Evolutionary conservation across 2,888 invertebrate genomes (phyloP), one percentile per base, ranked within the genome.

Genomic region (Trimorus sp.): DNA sequence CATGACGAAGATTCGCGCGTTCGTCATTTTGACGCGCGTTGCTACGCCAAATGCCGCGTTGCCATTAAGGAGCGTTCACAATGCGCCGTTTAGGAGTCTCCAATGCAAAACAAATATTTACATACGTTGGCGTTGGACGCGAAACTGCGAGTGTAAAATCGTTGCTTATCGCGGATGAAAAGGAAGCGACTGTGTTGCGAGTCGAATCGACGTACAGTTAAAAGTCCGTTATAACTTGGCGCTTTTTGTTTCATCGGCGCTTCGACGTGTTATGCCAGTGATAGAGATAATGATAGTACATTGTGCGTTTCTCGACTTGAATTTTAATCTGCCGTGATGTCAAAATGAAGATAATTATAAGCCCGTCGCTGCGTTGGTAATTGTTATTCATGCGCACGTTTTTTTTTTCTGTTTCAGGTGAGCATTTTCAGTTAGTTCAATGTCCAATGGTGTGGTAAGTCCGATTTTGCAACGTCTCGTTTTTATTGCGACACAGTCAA

Each of bases 1-100:
- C 26, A 26, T 26, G 26, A 26, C 26, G 26, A 26, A 26, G 1
- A 26, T 26, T 26, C 26, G 26, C 26, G 68, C 69, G 76, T 79
- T 69, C 69, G 65, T 81, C 60, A 79, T 53, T 83, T 79, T 66
- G 62, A 79, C 84, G 62, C 69, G 59, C 59, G 53, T 48, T 70
- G 58, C 54, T 42, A 58, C 53, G 42, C 45, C 73, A 38, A 63
- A 62, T 63, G 60, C 69, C 38, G 40, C 62, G 48, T 58, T 51
- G 54, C 38, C 54, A 48, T 49, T 15, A 37, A 7, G 53, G 37
- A 69, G 54, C 82, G 65, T 49, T 59, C 63, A 65, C 59, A 53
- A 69, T 68, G 71, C 58, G 26, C 26, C 26, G 26, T 26, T 26
- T 26, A 26, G 26, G 26, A 26, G 1, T 4, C 26, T 26, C 2